These are phyloP conservation scores for Glaucidium brasilianum DNA, from an alignment of 2,113 vertebrate genomes.

Conservation along the genomic window DNA sequence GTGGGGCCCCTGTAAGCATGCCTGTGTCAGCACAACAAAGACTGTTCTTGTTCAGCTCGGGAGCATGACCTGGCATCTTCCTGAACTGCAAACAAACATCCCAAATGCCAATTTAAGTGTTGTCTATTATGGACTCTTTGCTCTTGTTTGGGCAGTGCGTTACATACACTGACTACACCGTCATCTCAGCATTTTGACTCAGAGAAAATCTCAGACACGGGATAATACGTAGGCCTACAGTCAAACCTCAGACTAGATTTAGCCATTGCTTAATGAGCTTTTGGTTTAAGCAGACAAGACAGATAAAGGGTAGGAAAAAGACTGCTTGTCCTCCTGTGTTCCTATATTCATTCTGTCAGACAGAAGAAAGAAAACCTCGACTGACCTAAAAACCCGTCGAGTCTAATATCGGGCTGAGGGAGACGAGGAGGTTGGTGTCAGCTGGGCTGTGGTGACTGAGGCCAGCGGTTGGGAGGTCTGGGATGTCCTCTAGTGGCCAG, in stretches of 20 bases:
- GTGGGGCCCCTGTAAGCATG: rapidly evolving
- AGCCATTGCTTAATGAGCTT: neutral
- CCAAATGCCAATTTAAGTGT: neutral
- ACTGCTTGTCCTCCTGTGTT: neutral
- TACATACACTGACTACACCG: neutral
- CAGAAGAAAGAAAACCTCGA: neutral
- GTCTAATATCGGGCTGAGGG: neutral
- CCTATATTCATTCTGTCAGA: neutral
- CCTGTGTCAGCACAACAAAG: neutral
- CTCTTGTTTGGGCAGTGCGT: neutral
- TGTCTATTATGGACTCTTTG: neutral
- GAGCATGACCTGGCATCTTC: neutral
- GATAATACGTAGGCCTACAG: neutral
- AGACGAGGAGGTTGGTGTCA: neutral
- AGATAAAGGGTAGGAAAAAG: neutral
- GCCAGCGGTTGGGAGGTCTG: neutral
- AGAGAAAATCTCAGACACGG: neutral
- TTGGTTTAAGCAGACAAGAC: neutral
- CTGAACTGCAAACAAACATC: neutral
- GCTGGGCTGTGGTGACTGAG: neutral
- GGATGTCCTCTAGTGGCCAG: slow-evolving; percentile 33
- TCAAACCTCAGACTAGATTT: neutral
- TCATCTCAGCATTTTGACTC: neutral
- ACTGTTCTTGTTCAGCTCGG: neutral
- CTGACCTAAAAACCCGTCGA: neutral